Conservation (phyloP, 2,113 vertebrate species). For the Bos indicus region DNA sequence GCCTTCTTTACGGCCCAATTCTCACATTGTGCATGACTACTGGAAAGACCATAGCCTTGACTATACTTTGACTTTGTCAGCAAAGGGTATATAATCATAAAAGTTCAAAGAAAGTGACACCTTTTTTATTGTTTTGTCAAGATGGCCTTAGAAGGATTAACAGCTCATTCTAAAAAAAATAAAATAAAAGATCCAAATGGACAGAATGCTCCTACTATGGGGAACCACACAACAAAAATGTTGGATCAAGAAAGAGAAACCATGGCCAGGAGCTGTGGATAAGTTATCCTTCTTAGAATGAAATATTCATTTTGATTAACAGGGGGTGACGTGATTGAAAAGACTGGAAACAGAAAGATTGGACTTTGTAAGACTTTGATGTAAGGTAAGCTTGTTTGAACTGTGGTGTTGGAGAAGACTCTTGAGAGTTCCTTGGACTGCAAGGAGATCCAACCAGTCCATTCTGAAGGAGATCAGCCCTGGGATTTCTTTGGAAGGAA, state of each 20-base stretch:
- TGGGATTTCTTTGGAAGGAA: too few relatives aligned
- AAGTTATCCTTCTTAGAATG: not conserved
- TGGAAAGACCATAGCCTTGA: not conserved
- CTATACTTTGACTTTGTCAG: not conserved
- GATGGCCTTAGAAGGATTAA: not conserved
- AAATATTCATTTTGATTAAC: not conserved
- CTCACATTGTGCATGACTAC: not conserved
- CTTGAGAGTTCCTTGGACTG: too few relatives aligned
- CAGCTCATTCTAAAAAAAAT: not conserved
- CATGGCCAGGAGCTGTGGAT: not conserved
- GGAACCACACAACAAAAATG: not conserved
- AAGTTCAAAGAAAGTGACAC: not conserved
- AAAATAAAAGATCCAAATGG: not conserved
- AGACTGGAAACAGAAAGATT: not conserved
- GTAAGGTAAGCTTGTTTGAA: not conserved
- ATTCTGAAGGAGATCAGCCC: too few relatives aligned
- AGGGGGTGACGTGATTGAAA: not conserved
- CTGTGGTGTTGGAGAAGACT: too few relatives aligned
- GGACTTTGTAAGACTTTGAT: not conserved
- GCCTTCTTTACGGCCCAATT: rapidly evolving
- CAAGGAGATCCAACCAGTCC: too few relatives aligned
- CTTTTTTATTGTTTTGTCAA: not conserved
- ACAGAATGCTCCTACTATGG: not conserved
- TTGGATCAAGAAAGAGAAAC: not conserved
- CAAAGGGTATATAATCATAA: not conserved